phyloP scores from a whole-genome alignment of 2,797 vertebrate genomes.

The Dromococcyx pavoninus region DNA sequence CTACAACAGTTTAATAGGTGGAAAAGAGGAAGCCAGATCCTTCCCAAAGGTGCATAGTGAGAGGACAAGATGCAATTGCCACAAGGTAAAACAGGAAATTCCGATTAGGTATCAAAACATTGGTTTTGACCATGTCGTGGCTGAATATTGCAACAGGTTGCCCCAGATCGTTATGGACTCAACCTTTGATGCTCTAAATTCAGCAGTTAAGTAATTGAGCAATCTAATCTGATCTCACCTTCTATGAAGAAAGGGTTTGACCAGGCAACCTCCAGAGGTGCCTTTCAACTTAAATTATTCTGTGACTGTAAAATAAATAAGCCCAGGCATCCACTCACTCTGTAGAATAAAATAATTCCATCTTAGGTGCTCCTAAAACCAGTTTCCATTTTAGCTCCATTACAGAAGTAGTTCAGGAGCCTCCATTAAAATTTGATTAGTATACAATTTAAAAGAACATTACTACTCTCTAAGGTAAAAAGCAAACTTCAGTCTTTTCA shows the following conservation, averaged over 20 bases:
- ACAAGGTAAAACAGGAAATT: neutral
- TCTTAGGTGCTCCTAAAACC: conserved; percentile 4
- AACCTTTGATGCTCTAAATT: neutral
- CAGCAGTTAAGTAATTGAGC: neutral
- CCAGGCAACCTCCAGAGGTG: conserved; percentile 14
- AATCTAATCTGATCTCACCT: conserved; percentile 26
- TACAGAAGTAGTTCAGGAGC: neutral
- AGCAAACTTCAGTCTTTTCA: neutral
- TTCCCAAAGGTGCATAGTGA: neutral
- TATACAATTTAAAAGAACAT: neutral
- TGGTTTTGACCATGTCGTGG: neutral
- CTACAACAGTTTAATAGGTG: neutral
- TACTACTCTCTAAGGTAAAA: neutral
- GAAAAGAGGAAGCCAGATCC: neutral
- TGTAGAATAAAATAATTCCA: conserved; percentile 15
- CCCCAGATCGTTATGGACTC: neutral
- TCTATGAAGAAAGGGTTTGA: neutral
- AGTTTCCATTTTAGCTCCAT: neutral
- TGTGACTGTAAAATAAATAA: neutral
- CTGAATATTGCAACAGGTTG: neutral
- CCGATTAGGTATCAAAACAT: neutral
- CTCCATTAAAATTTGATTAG: neutral
- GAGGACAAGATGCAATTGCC: neutral
- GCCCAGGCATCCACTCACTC: conserved; percentile 7
- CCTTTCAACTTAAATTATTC: conserved; percentile 17